Base-by-base conservation (phyloP, 2,797 vertebrate species). In the Rhinichthys osculus region DNA sequence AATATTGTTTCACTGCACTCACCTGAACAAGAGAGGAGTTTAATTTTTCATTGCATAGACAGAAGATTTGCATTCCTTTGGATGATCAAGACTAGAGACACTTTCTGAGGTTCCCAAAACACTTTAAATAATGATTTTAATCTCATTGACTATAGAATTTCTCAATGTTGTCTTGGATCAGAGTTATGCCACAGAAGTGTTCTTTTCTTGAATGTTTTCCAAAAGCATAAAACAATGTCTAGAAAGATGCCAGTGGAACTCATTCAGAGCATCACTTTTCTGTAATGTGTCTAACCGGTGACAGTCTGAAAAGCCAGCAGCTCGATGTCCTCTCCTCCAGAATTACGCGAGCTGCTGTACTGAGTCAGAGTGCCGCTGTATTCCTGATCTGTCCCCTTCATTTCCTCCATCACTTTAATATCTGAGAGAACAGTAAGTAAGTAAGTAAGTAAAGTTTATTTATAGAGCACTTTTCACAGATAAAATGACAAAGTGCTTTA, bases 1-100 rank as follows among this genome's bases (percentile, higher is more conserved):
- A 95, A 96, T 81, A 96, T 96, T 52, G 94, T 95, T 87, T 96
- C 93, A 4, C 94, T 96, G 74, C 94, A 95, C 73, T 95, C 95
- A n/a, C 94, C 95, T 96, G 87, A 72, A 64, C 40, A 62, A 7
- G 82, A 86, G 10, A 21, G 54, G 42, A 71, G 2, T 81, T 30
- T 23, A 4, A 70, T 70, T 82, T 30, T 77, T 40, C 8, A 54
- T 11, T 57, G 40, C 21, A 59, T 33, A 74, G 52, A 59, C 67
- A 44, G 19, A 78, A 4, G 64, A 59, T 86, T 27, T 67, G 10
- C 38, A 54, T 72, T 73, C n/a, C n/a, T 19, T 84, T 7, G 44
- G 30, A 19, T 84, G 11, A 62, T 30, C 7, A 42, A 38, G 23
- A 73, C 8, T 59, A 38, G 16, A 78, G 9, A 23, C 21, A 19